Evolutionary conservation across 2,113 vertebrate genomes (phyloP), one percentile per base, ranked within the genome.

Genomic region (Heteronetta atricapilla): DNA sequence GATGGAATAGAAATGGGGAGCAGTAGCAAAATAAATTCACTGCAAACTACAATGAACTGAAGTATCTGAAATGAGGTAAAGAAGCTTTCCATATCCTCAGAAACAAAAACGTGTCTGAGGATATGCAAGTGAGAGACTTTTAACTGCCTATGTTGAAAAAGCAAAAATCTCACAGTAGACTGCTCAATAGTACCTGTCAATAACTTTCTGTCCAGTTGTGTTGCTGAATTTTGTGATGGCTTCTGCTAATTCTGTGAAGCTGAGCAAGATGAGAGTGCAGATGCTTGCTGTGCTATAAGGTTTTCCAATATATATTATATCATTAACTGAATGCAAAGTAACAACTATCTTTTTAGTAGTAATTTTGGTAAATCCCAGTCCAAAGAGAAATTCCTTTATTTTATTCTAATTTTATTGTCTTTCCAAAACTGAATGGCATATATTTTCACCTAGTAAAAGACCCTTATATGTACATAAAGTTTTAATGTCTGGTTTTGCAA

Each of bases 21-120:
- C 2, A 3, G 31, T 23, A 76, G 33, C 36, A 73, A 74, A 76
- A 77, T 87, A 18, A 77, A 28, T 73, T 44, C 44, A 67, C 23
- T 0, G 0, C 36, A 64, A 46, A 9, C 15, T 79, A 5, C 18
- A 20, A 31, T 36, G 11, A 64, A 21, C 2, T 2, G 68, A 77
- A 81, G 20, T 17, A n/a, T 52, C 17, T 60, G 28, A 73, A 82
- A 55, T 59, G 46, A 48, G 46, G 46, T 48, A 38, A 40, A 53
- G 23, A 82, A 83, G 44, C 53, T 25, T 76, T 60, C 38, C 13
- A 5, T n/a, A 40, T 40, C 18, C 10, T 92, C 48, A 60, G 42
- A 86, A 82, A 36, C 14, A 56, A 80, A 64, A 23, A 31, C 34
- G 8, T 36, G 3, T 66, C 33, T 74, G 5, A 36, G 17, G 50